Evolutionary conservation across 1,140 invertebrate species (phyloP).

Genomic region (Pentalonia nigronervosa): DNA sequence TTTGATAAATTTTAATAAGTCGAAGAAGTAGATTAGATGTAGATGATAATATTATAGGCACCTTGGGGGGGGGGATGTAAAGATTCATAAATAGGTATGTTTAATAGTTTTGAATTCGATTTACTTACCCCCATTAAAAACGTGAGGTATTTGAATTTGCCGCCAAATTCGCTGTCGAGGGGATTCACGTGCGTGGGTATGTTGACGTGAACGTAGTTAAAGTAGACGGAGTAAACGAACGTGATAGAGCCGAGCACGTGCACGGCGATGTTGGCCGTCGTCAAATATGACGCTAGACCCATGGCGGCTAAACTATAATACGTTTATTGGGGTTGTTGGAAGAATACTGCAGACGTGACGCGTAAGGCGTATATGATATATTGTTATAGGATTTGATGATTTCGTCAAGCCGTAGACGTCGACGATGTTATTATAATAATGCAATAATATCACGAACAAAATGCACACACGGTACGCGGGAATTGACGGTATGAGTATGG

Average conservation of each 20-base stretch:
- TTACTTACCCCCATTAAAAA: constrained; percentile 82
- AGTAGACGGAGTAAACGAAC: constrained; percentile 71
- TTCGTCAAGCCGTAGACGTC: background rate
- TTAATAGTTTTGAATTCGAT: background rate
- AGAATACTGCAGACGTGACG: background rate
- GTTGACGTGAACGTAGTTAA: constrained; percentile 68
- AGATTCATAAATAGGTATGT: background rate
- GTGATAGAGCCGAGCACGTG: constrained; percentile 73
- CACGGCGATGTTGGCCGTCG: constrained; percentile 62
- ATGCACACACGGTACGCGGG: too few relatives aligned
- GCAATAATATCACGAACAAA: background rate
- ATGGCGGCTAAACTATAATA: background rate
- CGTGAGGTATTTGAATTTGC: constrained; percentile 88
- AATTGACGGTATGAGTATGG: too few relatives aligned
- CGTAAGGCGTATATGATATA: background rate
- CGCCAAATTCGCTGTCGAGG: constrained; percentile 67
- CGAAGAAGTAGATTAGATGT: too few relatives aligned
- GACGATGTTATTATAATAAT: background rate
- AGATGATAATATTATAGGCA: too few relatives aligned
- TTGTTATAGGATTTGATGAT: background rate
- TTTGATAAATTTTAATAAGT: too few relatives aligned
- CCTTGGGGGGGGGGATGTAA: background rate
- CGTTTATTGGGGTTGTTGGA: background rate
- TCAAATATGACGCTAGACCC: constrained; percentile 16
- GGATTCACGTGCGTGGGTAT: constrained; percentile 68